Evolutionary conservation across 2,797 vertebrate genomes (phyloP).

Genomic region (Gila robusta): DNA sequence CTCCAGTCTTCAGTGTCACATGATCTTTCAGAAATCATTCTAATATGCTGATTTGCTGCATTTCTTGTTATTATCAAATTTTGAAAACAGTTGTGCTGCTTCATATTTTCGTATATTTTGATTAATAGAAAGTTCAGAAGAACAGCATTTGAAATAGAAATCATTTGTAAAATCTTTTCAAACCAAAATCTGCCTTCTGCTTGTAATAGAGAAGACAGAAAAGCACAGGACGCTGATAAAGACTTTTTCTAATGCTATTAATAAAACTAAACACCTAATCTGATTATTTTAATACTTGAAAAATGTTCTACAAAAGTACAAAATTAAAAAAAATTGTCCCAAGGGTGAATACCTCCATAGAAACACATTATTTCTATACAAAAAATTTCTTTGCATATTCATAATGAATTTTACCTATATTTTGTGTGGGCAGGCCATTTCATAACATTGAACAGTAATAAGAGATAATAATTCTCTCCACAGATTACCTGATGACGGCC

Average conservation of each 20-base stretch:
- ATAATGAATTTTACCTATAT: background rate
- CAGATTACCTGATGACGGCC: conserved; percentile 57
- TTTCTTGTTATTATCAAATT: background rate
- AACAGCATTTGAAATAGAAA: background rate
- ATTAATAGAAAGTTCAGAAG: background rate
- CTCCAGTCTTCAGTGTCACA: background rate
- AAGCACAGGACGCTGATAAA: background rate
- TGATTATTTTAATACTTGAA: background rate
- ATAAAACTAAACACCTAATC: background rate
- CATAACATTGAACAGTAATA: background rate
- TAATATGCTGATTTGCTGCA: no score
- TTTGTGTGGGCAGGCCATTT: background rate
- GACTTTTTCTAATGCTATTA: background rate
- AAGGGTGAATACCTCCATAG: background rate
- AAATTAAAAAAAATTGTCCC: background rate
- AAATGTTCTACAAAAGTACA: background rate
- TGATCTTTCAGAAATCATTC: background rate
- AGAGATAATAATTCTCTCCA: background rate
- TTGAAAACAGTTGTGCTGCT: background rate
- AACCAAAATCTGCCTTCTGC: no score
- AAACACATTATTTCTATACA: background rate
- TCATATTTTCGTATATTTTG: background rate
- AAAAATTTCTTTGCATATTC: background rate
- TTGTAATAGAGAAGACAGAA: background rate
- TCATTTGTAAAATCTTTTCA: background rate